Conservation (phyloP, 2,797 vertebrate genomes). For the Basileuterus tristriatus region DNA sequence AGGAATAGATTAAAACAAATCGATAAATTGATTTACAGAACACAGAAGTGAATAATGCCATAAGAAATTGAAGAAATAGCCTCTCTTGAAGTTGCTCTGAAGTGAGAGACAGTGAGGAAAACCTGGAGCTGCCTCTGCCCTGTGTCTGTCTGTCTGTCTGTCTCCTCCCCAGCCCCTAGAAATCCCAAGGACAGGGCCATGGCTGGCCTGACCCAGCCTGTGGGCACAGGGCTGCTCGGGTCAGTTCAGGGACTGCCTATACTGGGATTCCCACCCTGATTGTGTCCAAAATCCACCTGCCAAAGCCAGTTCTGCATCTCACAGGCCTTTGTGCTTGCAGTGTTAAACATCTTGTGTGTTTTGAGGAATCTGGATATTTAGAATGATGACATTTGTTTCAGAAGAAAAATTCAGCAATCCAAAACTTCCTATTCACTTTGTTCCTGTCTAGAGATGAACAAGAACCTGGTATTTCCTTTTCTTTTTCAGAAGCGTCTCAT, state of each 20-base stretch:
- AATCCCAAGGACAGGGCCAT: accelerated
- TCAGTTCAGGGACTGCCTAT: background rate
- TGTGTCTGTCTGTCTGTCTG: no score
- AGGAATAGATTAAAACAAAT: background rate
- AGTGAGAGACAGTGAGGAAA: background rate
- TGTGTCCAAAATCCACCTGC: background rate
- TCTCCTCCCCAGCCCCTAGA: accelerated
- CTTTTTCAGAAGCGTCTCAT: background rate
- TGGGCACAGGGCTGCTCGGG: background rate
- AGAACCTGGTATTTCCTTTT: background rate
- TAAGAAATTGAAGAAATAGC: background rate
- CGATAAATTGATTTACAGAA: background rate
- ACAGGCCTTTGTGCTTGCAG: background rate
- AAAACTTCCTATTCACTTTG: background rate
- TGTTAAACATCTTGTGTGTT: background rate
- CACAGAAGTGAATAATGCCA: background rate
- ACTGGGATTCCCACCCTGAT: background rate
- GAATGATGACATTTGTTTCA: background rate
- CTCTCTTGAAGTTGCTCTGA: background rate
- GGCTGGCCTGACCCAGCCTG: background rate
- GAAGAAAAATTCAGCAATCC: background rate
- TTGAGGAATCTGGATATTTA: background rate
- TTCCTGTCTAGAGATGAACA: background rate
- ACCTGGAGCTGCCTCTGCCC: background rate
- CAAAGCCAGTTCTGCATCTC: background rate